A percentile compares a stretch with the other conserved stretches of the same genome.
Evolutionary conservation across 1,140 invertebrate genomes (phyloP).

Genomic region (Battus philenor): DNA sequence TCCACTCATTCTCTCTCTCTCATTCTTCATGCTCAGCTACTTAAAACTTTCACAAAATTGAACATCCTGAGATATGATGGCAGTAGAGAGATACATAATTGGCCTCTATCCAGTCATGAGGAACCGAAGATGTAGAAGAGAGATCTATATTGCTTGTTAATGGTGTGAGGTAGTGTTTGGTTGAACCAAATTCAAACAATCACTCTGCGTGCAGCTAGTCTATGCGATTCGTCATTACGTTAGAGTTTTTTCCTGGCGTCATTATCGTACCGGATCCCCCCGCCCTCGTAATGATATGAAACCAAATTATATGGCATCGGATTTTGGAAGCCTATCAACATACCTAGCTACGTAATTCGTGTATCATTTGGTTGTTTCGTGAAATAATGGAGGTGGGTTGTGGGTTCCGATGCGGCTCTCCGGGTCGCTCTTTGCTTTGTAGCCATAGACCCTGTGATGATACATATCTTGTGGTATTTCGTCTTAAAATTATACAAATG

Average conservation of each 20-base stretch:
- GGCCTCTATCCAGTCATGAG: too few relatives aligned
- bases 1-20: too few relatives aligned
- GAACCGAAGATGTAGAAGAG: too few relatives aligned
- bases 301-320: conserved; percentile 58
- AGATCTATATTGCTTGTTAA: too few relatives aligned
- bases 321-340: conserved; percentile 57
- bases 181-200: too few relatives aligned
- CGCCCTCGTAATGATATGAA: conserved; percentile 58
- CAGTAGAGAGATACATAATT: too few relatives aligned
- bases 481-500: too few relatives aligned
- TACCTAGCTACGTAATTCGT: conserved; percentile 38
- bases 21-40: too few relatives aligned
- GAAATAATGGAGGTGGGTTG: conserved; percentile 19
- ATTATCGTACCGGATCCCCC: conserved; percentile 48
- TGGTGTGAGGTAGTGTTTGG: too few relatives aligned
- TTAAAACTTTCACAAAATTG: too few relatives aligned
- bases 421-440: background rate
- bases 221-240: conserved; percentile 51
- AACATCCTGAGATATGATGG: too few relatives aligned
- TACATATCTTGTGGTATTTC: background rate
- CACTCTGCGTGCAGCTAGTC: conserved; percentile 27
- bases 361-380: conserved; percentile 40
- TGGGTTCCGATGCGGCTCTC: conserved; percentile 1
- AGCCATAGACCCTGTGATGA: background rate
- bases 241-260: conserved; percentile 42